phyloP scores from a whole-genome alignment of 1,140 invertebrate species.

The Macrocentrus cingulum region DNA sequence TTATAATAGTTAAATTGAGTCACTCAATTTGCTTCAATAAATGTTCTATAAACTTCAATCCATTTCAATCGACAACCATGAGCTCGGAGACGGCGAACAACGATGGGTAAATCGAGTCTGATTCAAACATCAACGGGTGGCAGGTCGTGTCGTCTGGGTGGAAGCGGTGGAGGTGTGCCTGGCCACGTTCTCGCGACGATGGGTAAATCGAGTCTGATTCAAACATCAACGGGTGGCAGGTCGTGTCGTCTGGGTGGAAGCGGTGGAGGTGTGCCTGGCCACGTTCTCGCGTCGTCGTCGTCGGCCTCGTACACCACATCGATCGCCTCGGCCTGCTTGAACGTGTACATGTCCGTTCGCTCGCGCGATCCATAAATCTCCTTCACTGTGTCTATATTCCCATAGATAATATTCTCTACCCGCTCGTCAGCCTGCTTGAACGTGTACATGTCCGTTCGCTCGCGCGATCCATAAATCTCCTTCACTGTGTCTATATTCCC shows the following conservation, averaged over 20 bases:
- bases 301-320: slow-evolving; percentile 47
- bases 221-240: slow-evolving; percentile 65
- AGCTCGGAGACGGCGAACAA: too few species aligned
- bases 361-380: slow-evolving; percentile 48
- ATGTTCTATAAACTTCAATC: too few species aligned
- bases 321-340: slow-evolving; percentile 54
- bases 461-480: slow-evolving; percentile 46
- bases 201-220: slow-evolving; percentile 56
- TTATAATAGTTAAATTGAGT: too few species aligned
- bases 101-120: too few species aligned
- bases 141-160: slow-evolving; percentile 61
- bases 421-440: slow-evolving; percentile 51
- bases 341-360: slow-evolving; percentile 47
- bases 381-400: slow-evolving; percentile 42
- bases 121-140: too few species aligned
- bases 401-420: slow-evolving; percentile 33
- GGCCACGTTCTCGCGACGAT: slow-evolving; percentile 52
- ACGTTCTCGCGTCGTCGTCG: slow-evolving; percentile 52
- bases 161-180: slow-evolving; percentile 59
- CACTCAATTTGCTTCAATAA: too few species aligned
- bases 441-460: slow-evolving; percentile 46
- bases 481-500: slow-evolving; percentile 44
- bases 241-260: slow-evolving; percentile 62
- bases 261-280: slow-evolving; percentile 63
- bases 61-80: too few species aligned